Conservation (phyloP, 2,113 vertebrate genomes). For the Bubo bubo region DNA sequence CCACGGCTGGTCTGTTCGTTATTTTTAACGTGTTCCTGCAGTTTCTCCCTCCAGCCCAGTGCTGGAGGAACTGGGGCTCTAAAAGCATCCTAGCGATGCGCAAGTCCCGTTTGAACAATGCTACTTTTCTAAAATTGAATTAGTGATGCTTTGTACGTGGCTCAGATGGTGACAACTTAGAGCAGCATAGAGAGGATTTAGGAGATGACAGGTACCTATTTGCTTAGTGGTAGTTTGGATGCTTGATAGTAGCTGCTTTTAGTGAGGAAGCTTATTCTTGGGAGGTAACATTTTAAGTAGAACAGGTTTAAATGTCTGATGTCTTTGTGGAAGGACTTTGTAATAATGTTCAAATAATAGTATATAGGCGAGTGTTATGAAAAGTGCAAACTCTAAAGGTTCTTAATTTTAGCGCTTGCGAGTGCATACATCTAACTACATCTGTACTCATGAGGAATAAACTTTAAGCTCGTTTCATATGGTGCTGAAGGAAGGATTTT, state of each 20-base stretch:
- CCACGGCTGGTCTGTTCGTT: rapidly evolving
- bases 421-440: not conserved
- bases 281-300: not conserved
- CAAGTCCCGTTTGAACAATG: rapidly evolving
- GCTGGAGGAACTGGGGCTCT: not conserved
- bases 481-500: not conserved
- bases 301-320: not conserved
- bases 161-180: not conserved
- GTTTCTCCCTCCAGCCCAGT: not conserved
- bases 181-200: not conserved
- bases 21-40: not conserved
- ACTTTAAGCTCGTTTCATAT: not conserved
- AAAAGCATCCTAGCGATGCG: rapidly evolving
- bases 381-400: not conserved
- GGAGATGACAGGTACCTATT: not conserved
- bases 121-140: not conserved
- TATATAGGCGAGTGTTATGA: not conserved
- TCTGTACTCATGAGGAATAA: not conserved
- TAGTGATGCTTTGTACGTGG: not conserved
- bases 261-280: not conserved
- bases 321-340: not conserved
- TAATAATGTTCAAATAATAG: not conserved
- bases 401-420: not conserved
- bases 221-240: not conserved
- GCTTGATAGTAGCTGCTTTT: not conserved